Conservation (phyloP, 2,113 vertebrate species). For the Noturus placidus region DNA sequence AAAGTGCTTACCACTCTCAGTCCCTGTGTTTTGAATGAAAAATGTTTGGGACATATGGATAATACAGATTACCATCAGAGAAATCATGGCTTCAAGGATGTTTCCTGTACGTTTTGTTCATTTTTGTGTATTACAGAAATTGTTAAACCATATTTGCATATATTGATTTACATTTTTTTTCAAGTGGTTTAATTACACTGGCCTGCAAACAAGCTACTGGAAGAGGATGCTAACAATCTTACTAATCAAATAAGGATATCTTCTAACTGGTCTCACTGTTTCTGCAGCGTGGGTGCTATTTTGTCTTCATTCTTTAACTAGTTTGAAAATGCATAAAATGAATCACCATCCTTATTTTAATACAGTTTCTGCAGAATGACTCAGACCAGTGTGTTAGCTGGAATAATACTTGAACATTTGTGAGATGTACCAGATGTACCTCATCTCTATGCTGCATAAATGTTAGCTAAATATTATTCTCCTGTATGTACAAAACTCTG, state of each 20-base stretch:
- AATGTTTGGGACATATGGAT: neutral
- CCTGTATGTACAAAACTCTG: neutral
- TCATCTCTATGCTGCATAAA: neutral
- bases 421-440: neutral
- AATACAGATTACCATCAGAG: neutral
- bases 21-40: too few relatives aligned
- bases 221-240: neutral
- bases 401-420: neutral
- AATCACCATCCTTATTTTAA: slow-evolving; percentile 11
- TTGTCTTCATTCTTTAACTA: neutral
- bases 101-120: neutral
- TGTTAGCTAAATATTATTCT: neutral
- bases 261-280: neutral
- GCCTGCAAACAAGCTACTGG: neutral
- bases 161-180: neutral
- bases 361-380: slow-evolving; percentile 4
- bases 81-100: neutral
- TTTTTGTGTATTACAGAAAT: neutral
- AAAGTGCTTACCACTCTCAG: neutral
- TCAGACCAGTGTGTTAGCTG: neutral
- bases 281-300: neutral
- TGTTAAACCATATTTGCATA: neutral
- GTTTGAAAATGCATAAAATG: neutral
- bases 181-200: neutral
- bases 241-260: neutral